A percentile compares a stretch with the other conserved stretches of the same genome.
Conservation (phyloP, 2,113 vertebrate species). For the Dryoscopus gambensis region DNA sequence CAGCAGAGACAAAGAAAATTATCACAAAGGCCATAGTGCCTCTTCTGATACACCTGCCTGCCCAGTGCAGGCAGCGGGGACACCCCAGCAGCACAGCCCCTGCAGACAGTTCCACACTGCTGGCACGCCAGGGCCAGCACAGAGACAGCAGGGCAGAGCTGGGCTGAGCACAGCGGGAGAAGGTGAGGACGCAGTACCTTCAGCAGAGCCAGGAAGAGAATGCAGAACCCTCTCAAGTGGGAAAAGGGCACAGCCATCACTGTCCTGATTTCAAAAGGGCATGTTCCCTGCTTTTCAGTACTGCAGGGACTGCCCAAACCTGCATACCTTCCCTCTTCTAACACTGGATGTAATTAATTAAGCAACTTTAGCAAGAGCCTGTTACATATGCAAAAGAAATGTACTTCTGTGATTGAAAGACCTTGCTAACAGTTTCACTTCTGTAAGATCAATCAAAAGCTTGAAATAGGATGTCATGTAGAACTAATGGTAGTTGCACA, state of each 20-base stretch:
- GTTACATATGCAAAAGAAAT: neutral
- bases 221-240: neutral
- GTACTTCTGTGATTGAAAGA: neutral
- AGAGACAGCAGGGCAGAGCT: neutral
- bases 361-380: neutral
- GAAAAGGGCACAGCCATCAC: neutral
- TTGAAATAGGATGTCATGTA: neutral
- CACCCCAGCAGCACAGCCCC: neutral
- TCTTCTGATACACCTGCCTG: neutral
- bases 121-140: fast-evolving
- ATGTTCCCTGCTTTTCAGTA: neutral
- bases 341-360: neutral
- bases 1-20: neutral
- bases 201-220: neutral
- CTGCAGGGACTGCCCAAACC: neutral
- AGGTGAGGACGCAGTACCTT: neutral
- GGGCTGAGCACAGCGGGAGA: neutral
- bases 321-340: neutral
- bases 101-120: neutral
- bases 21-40: neutral
- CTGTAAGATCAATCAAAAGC: neutral
- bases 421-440: neutral
- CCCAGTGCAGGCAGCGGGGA: fast-evolving
- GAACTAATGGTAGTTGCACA: neutral
- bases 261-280: neutral